Evolutionary conservation across 1,140 invertebrate genomes (phyloP).

Genomic region (Panagrolaimus sp.): DNA sequence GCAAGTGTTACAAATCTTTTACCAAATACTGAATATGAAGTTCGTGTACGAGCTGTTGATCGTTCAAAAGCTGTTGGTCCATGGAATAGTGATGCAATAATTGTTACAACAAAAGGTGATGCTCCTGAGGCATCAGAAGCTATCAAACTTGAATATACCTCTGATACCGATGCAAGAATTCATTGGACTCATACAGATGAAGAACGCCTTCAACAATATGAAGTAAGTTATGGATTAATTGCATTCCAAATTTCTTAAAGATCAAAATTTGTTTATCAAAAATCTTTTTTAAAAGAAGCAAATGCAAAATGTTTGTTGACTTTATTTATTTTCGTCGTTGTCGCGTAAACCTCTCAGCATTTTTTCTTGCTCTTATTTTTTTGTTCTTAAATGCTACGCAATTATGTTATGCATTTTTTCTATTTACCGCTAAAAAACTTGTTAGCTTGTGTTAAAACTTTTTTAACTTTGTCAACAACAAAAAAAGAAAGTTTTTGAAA

Average conservation of each 20-base stretch:
- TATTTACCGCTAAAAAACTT: not conserved
- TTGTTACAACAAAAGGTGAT: constrained; percentile 52
- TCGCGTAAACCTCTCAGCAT: constrained; percentile 3
- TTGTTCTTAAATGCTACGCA: not conserved
- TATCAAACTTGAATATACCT: constrained; percentile 44
- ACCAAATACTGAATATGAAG: constrained; percentile 52
- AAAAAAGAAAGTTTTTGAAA: not conserved
- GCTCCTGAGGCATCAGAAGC: constrained; percentile 39
- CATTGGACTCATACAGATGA: constrained; percentile 49
- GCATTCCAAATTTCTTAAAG: not conserved
- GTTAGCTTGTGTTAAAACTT: not conserved
- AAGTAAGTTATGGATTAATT: constrained; percentile 35
- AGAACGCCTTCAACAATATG: constrained; percentile 53
- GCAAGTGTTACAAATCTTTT: constrained; percentile 55
- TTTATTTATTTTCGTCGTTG: not conserved
- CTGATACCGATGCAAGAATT: constrained; percentile 48
- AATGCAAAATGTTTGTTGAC: not conserved
- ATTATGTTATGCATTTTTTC: constrained; percentile 1
- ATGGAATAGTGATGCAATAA: constrained; percentile 49
- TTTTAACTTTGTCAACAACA: not conserved
- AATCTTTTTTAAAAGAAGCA: too few relatives aligned
- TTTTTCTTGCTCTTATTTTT: not conserved
- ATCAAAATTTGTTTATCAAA: too few relatives aligned
- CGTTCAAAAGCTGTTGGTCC: constrained; percentile 44
- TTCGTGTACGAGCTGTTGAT: constrained; percentile 53